A percentile compares a stretch with the other conserved stretches of the same genome.
Evolutionary conservation across 2,888 invertebrate species (phyloP).

Genomic region (Idaea straminata): DNA sequence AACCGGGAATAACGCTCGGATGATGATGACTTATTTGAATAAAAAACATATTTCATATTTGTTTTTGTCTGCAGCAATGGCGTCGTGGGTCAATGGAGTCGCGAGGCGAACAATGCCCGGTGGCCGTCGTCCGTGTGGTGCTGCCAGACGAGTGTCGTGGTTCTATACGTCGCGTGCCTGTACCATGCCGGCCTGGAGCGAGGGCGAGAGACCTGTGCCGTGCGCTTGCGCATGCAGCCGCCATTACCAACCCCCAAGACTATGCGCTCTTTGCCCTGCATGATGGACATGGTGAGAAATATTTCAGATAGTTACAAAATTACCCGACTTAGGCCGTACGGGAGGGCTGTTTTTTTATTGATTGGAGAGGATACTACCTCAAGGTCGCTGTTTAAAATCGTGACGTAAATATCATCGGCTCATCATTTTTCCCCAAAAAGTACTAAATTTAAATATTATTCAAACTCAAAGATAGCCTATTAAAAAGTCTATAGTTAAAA

Average conservation of each 20-base stretch:
- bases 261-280: conserved; percentile 95
- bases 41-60: conserved; percentile 4
- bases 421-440: too few relatives aligned
- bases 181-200: conserved; percentile 96
- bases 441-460: too few relatives aligned
- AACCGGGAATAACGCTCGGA: too few relatives aligned
- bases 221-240: conserved; percentile 96
- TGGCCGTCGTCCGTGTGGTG: conserved; percentile 90
- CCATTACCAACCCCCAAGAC: conserved; percentile 97
- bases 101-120: conserved; percentile 45
- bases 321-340: not conserved
- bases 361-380: too few relatives aligned
- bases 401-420: too few relatives aligned
- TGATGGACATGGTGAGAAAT: conserved; percentile 89
- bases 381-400: too few relatives aligned
- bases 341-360: too few relatives aligned
- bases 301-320: not conserved
- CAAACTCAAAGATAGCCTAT: too few relatives aligned
- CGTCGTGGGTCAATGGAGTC: conserved; percentile 75
- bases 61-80: conserved; percentile 47
- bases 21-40: too few relatives aligned
- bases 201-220: conserved; percentile 95
- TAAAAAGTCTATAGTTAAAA: too few relatives aligned
- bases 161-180: conserved; percentile 93
- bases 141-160: conserved; percentile 97